These are phyloP conservation scores for Lanius ludovicianus DNA, from an alignment of 2,113 vertebrate species.

Conservation along the genomic window DNA sequence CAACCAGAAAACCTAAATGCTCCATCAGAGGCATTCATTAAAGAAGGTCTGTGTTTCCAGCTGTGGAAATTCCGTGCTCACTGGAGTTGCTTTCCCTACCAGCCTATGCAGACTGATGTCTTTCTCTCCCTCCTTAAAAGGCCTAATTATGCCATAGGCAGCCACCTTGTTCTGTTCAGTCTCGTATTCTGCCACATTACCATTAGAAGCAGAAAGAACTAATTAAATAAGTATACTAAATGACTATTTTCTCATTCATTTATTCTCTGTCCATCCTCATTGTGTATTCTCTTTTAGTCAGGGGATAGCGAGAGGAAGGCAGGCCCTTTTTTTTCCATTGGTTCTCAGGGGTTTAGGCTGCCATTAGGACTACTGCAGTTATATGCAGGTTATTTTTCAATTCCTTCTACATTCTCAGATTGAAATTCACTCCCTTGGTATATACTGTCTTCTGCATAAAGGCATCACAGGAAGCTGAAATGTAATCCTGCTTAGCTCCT, in stretches of 20 bases:
- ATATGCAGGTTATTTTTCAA: neutral
- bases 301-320: neutral
- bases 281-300: neutral
- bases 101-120: conserved; percentile 13
- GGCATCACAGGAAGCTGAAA: neutral
- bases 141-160: conserved; percentile 55
- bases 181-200: conserved; percentile 27
- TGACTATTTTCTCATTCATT: conserved; percentile 34
- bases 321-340: neutral
- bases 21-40: conserved; percentile 41
- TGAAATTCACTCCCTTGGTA: neutral
- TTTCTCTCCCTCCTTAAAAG: conserved; percentile 40
- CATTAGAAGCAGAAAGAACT: conserved; percentile 43
- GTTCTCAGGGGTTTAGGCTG: neutral
- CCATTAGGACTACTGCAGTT: neutral
- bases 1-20: neutral
- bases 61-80: neutral
- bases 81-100: neutral
- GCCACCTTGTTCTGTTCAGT: conserved; percentile 13
- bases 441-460: neutral
- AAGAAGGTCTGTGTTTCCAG: neutral
- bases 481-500: neutral
- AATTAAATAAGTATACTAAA: conserved; percentile 54
- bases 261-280: neutral
- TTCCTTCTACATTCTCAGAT: neutral